Percentiles rank a stretch among this genome's conserved stretches.
Evolutionary conservation across 2,888 invertebrate genomes (phyloP).

Genomic region (Shargacucullia verbasci): DNA sequence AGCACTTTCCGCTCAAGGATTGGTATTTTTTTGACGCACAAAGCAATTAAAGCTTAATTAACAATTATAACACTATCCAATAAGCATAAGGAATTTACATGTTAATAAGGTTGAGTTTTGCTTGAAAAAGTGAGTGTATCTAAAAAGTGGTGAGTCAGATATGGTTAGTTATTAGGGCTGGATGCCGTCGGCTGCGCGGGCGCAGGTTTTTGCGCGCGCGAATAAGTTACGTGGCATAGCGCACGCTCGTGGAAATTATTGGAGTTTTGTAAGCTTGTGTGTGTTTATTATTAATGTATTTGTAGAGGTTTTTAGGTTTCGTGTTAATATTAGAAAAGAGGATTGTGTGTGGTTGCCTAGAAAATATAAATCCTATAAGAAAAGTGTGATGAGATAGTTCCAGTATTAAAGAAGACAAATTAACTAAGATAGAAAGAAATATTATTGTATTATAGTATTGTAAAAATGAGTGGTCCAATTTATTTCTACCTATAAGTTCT

Average conservation of each 20-base stretch:
- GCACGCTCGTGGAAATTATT: slow-evolving; percentile 60
- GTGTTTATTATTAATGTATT: slow-evolving; percentile 13
- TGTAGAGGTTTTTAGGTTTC: slow-evolving; percentile 15
- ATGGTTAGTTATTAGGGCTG: slow-evolving; percentile 82
- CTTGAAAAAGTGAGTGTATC: slow-evolving; percentile 49
- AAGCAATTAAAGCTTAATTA: slow-evolving; percentile 70
- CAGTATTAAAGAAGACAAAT: too few species aligned
- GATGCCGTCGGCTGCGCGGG: slow-evolving; percentile 68
- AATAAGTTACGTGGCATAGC: slow-evolving; percentile 68
- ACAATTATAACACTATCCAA: slow-evolving; percentile 72
- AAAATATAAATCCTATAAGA: too few species aligned
- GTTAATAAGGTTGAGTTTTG: slow-evolving; percentile 58
- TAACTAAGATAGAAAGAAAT: too few species aligned
- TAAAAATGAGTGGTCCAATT: too few species aligned
- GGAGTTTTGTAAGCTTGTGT: slow-evolving; percentile 42
- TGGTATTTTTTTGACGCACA: slow-evolving; percentile 59
- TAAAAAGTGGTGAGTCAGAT: slow-evolving; percentile 77
- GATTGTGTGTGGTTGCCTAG: too few species aligned
- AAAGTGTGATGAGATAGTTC: too few species aligned
- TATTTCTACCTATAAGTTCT: too few species aligned
- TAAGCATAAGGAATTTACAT: slow-evolving; percentile 66
- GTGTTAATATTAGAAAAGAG: not conserved
- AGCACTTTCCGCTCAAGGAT: slow-evolving; percentile 47
- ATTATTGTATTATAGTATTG: too few species aligned
- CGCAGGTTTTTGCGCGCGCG: slow-evolving; percentile 65